These are phyloP conservation scores for Butorides virescens DNA, from an alignment of 2,113 vertebrate genomes.

Conservation along the genomic window DNA sequence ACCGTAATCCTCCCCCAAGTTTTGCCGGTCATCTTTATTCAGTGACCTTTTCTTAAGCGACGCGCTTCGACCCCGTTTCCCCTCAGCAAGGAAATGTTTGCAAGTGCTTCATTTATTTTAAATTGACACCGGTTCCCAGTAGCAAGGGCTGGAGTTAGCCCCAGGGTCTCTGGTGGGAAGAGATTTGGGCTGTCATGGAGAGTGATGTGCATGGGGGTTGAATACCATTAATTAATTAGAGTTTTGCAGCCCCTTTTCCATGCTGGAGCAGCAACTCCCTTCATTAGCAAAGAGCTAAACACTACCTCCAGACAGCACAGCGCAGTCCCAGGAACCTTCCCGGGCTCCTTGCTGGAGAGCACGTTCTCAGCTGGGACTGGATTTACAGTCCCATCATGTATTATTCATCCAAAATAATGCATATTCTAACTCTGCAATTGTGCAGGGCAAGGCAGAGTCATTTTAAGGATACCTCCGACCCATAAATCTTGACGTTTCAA, in stretches of 20 bases:
- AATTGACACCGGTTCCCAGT: neutral
- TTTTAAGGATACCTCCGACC: neutral
- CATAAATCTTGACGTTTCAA: neutral
- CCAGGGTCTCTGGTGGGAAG: neutral
- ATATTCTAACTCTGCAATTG: neutral
- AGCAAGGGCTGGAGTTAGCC: neutral
- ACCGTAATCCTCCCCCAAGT: neutral
- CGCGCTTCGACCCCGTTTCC: fast-evolving
- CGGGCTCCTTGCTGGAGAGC: neutral
- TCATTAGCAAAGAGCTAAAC: neutral
- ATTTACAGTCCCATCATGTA: neutral
- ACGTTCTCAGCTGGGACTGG: conserved; percentile 2
- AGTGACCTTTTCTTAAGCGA: neutral
- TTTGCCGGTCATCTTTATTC: neutral
- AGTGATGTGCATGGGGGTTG: neutral
- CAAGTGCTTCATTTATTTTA: neutral
- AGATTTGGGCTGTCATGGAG: neutral
- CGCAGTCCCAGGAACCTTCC: neutral
- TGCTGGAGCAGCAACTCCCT: neutral
- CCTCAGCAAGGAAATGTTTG: neutral
- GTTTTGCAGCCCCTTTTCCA: neutral
- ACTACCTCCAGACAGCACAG: neutral
- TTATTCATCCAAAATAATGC: conserved; percentile 47
- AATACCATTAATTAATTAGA: neutral
- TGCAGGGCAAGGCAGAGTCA: neutral